Evolutionary conservation across 2,797 vertebrate genomes (phyloP), one percentile per base, ranked within the genome.

Genomic region (Dipus sagitta): DNA sequence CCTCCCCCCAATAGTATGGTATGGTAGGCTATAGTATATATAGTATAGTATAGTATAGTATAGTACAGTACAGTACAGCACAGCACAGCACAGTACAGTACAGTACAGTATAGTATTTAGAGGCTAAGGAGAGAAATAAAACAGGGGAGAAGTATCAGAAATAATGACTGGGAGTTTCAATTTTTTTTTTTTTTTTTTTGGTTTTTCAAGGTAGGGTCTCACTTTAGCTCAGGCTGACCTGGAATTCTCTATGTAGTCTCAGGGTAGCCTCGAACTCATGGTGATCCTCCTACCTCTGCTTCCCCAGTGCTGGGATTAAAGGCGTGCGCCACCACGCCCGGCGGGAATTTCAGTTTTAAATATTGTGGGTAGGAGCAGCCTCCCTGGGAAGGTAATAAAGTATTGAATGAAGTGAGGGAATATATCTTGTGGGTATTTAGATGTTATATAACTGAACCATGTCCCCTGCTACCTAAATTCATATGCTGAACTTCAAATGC

Each of bases 41-140:
- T 38, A 38, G 38, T 38, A 38, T 38, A 38, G 38, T 3, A 38
- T 38, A 38, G 38, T 38, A n/a, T 6, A 38, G 38, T 6, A 38
- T 6, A 38, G 38, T 6, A 38, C 38, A 38, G 32, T 38, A 38
- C 15, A 71, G 54, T 60, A 83, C 38, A 38, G 38, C 38, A 38
- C 38, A 38, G 38, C 38, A 38, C 38, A 38, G 32, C n/a, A 38
- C 15, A 71, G 54, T 60, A 83, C 38, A 38, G 38, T 6, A 38
- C 38, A 38, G 38, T 6, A 38, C 38, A 38, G 32, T 38, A 38
- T 18, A 71, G 54, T 60, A 83, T 58, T 76, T 64, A 89, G 70
- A 15, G 52, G 15, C 52, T 64, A 47, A 47, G 47, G 80, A 84
- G 52, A 92, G 14, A 94, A 77, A 76, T 84, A 87, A 86, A 82